Base-by-base conservation (phyloP, 2,888 invertebrate species). In the Limnephilus lunatus region DNA sequence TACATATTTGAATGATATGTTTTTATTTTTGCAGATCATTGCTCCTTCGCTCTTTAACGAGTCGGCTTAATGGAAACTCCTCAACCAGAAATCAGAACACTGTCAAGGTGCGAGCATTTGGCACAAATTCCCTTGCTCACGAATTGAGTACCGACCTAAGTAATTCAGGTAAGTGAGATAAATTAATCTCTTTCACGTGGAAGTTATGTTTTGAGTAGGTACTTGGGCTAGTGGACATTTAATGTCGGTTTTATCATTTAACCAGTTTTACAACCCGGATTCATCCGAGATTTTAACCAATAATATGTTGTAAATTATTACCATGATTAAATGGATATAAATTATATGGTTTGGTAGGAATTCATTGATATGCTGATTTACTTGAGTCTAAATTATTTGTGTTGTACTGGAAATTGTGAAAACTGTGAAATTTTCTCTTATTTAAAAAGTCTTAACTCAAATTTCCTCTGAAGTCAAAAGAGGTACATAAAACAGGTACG, bases 1-100 rank as follows among this genome's bases (percentile, higher is more conserved):
- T 91, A 85, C 91, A 92, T 91, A 92, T 91, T 90, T 90, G 90
- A 93, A 91, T 92, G 93, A 93, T 87, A 83, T 85, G 85, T 81
- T 85, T 86, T 90, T 91, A 90, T 85, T 87, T 88, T 90, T 81
- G 88, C 88, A 48, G 87, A 53, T 86, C 90, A 90, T 82, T 53
- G 48, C 81, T 31, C 44, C 35, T 53, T 35, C 35, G 25, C 68
- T 68, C 68, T 68, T 68, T 68, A 68, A 68, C 68, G 68, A n/a
- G 9, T 68, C 68, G 19, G 25, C 25, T 25, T 68, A 68, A 68
- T 68, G 68, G 25, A 68, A 9, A 68, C 68, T 68, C 68, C 68
- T 68, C 68, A 68, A 7, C 9, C 68, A 68, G 25, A 68, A 68
- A 68, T 68, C 68, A 68, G 68, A 68, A 68, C 68, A 68, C 53